Evolutionary conservation across 2,113 vertebrate species (phyloP), one percentile per base, ranked within the genome.

Genomic region (Tonatia bakeri): DNA sequence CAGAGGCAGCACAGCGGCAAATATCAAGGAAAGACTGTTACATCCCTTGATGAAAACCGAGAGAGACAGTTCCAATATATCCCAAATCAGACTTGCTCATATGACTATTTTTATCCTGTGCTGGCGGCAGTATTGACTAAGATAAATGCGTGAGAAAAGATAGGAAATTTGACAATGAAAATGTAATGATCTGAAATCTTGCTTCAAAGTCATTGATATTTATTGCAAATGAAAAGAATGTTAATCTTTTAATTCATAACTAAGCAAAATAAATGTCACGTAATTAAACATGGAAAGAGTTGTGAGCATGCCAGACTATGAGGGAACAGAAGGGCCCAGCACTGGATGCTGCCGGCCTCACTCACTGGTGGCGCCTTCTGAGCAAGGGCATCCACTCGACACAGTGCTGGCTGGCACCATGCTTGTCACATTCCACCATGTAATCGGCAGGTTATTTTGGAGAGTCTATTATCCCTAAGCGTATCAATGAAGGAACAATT

Each of bases 301-400:
- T 84, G 17, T 45, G 24, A 87, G 38, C 43, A 43, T 5, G 28
- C 59, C 24, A 59, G 56, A 59, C 28, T 72, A 9, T 0, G 5
- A 33, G 67, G 28, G 20, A 6, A 1, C 24, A 0, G 36, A 64
- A 20, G 33, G 22, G 26, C 14, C 33, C 1, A 5, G 2, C 2
- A 33, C 7, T 61, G 33, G 10, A 31, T 28, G 22, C n/a, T 64
- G 56, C 59, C 11, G 4, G 12, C 17, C 36, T 65, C 22, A 6
- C 9, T 38, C 64, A n/a, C 36, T 1, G 5, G 13, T 28, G 20
- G 54, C 36, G 1, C 3, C 28, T 54, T 43, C 43, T 19, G 33
- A 64, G 43, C 81, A 88, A 76, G 20, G 65, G 52, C 65, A 45
- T 36, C 75, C 40, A 50, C 15, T 38, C 50, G 7, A 26, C 11